Percentiles rank a stretch among this genome's conserved stretches.
Evolutionary conservation across 2,113 vertebrate species (phyloP).

Genomic region (Nettapus auritus): DNA sequence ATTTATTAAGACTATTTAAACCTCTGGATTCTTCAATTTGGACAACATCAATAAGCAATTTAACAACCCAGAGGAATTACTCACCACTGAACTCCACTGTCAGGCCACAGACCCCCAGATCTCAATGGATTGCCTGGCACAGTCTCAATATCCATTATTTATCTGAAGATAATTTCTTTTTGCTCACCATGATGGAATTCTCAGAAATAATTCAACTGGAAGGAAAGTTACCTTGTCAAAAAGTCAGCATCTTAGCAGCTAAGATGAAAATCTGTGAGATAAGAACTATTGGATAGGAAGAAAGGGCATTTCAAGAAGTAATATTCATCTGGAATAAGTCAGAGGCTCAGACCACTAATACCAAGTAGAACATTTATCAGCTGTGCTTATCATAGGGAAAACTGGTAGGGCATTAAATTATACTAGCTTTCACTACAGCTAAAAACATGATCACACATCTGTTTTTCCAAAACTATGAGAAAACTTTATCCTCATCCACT

Average conservation of each 20-base stretch:
- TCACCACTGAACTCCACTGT: neutral
- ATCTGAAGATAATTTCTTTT: slow-evolving; percentile 9
- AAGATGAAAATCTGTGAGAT: slow-evolving; percentile 11
- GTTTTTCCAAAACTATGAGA: neutral
- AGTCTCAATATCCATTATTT: neutral
- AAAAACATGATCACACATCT: neutral
- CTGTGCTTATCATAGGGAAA: neutral
- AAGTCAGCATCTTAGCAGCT: neutral
- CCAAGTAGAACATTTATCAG: neutral
- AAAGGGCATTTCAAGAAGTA: neutral
- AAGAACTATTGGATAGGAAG: neutral
- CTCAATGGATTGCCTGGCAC: neutral
- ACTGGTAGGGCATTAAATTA: neutral
- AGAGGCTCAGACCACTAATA: neutral
- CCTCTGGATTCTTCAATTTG: neutral
- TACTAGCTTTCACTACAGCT: neutral
- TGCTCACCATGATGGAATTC: neutral
- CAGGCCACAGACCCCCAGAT: neutral
- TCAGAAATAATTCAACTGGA: slow-evolving; percentile 41
- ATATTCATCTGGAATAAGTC: neutral
- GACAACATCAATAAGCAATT: neutral
- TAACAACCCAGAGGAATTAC: slow-evolving; percentile 12
- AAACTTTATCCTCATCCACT: neutral
- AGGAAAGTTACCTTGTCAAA: slow-evolving; percentile 28
- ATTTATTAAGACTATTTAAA: slow-evolving; percentile 28